Base-by-base conservation (phyloP, 2,888 invertebrate species). In the Lapara coniferarum region DNA sequence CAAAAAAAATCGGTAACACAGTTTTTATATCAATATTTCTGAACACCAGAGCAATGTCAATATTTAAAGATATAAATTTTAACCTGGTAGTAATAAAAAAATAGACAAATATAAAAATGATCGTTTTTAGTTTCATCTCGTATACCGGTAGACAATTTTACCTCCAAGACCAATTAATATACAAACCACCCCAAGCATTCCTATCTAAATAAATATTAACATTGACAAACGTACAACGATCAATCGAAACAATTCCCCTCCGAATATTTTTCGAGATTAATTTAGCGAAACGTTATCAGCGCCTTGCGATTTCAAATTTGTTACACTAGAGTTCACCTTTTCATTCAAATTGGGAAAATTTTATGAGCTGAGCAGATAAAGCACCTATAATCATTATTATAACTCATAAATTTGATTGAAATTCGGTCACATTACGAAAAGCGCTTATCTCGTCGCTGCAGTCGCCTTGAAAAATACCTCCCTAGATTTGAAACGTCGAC, bases 321-420 rank as follows among this genome's bases (percentile, higher is more conserved):
- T 92, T 89, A 92, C 93, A 88, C 85, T 82, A 90, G 90, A 92
- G 84, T 90, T 90, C 93, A 92, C 91, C 93, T 93, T 92, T 93
- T 92, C 91, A 91, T 81, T 88, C 81, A 88, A 91, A 92, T 92
- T 89, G 90, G 89, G 68, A 72, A 90, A 92, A 92, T 92, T 91
- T 91, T 89, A 89, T 89, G 92, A 89, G 89, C 73, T 81, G 82
- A 87, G 78, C 85, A 81, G 92, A 92, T 93, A 92, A 92, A 91
- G 89, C 87, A 85, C 90, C 91, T 91, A 91, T 90, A 91, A 92
- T 93, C 90, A 92, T 93, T 92, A 92, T 93, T 89, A 91, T 92
- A 92, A 92, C 85, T 93, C 91, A 92, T 93, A 93, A 93, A 93
- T 92, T 92, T 91, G 90, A 93, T 93, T 92, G 93, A 93, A 93